Conservation (phyloP, 37 sponge, comb jelly and placozoan genomes). For the Crambe crambe region DNA sequence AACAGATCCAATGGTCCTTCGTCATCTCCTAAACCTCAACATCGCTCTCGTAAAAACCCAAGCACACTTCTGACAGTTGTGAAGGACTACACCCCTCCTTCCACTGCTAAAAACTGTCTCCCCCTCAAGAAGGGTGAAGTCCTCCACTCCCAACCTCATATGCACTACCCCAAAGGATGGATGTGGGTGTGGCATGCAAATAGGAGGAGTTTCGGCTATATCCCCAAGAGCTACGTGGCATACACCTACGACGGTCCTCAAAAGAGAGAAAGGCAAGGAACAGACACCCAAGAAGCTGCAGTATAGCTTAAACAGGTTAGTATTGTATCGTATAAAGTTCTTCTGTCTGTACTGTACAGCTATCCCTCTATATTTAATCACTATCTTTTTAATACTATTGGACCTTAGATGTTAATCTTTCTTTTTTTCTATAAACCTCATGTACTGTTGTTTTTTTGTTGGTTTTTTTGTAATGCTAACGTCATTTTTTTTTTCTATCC, state of each 20-base stretch:
- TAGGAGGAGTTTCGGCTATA: constrained; percentile 37
- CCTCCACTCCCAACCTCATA: constrained; percentile 32
- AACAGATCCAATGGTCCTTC: no score
- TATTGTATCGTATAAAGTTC: no score
- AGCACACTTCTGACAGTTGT: constrained; percentile 16
- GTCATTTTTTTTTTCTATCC: no score
- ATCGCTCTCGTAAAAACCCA: neutral
- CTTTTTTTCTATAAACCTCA: no score
- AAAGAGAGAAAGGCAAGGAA: neutral
- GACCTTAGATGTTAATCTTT: no score
- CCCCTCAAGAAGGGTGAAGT: constrained; percentile 39
- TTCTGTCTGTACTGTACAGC: neutral
- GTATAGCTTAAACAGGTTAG: constrained; percentile 14
- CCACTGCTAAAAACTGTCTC: constrained; percentile 17
- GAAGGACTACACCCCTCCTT: constrained; percentile 28
- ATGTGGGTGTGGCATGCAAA: constrained; percentile 61
- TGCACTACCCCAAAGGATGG: constrained; percentile 56
- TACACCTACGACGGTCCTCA: constrained; percentile 22
- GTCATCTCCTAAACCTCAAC: neutral
- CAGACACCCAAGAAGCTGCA: constrained; percentile 9
- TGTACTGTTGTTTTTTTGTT: no score
- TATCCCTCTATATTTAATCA: no score
- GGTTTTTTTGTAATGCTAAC: no score
- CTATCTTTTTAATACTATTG: no score
- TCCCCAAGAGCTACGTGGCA: constrained; percentile 37